Evolutionary conservation across 2,113 vertebrate species (phyloP).

Genomic region (Capreolus pygargus): DNA sequence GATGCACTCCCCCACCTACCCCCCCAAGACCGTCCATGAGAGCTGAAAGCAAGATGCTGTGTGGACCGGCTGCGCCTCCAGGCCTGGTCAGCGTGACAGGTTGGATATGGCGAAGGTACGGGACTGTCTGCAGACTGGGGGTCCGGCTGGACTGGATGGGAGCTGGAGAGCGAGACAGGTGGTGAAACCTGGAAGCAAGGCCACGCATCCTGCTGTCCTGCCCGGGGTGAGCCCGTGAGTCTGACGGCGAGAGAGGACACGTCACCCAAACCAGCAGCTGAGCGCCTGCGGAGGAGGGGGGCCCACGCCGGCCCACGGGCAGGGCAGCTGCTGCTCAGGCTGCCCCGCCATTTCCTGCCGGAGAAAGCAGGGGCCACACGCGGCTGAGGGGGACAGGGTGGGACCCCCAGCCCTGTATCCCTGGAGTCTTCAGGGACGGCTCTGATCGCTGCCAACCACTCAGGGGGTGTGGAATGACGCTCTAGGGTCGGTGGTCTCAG

Average conservation of each 20-base stretch:
- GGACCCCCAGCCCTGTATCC: too few relatives aligned
- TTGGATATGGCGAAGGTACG: accelerated
- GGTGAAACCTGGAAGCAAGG: accelerated
- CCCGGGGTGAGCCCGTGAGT: accelerated
- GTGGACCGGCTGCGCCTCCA: neutral
- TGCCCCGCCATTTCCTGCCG: accelerated
- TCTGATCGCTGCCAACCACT: neutral
- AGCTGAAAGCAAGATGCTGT: neutral
- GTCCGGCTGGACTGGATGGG: accelerated
- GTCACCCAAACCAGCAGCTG: accelerated
- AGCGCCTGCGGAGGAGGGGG: accelerated
- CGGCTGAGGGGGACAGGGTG: accelerated
- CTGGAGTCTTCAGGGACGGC: accelerated
- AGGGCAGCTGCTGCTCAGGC: neutral
- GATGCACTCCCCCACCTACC: accelerated
- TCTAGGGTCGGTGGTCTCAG: accelerated
- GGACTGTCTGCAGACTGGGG: neutral
- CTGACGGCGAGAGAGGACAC: accelerated
- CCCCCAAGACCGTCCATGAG: accelerated
- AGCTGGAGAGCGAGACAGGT: too few relatives aligned
- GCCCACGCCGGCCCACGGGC: accelerated
- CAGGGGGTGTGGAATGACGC: accelerated
- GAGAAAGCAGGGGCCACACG: accelerated
- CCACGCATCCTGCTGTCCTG: accelerated
- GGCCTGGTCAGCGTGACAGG: neutral